These are phyloP conservation scores for Perccottus glenii DNA, from an alignment of 2,113 vertebrate genomes.

Conservation along the genomic window DNA sequence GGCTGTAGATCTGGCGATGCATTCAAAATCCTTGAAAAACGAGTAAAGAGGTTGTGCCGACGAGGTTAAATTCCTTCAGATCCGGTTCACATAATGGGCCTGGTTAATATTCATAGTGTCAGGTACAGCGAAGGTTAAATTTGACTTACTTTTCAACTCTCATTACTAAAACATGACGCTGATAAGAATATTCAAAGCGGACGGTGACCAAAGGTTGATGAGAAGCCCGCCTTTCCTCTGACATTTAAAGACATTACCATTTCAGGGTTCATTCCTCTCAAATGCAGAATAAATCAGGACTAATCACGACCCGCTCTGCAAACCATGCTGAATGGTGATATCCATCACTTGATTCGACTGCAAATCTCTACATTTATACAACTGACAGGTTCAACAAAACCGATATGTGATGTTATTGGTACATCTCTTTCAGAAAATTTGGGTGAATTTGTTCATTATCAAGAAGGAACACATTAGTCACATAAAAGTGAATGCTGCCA, in stretches of 20 bases:
- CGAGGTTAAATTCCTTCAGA: slow-evolving; percentile 84
- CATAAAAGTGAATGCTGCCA: too few species aligned
- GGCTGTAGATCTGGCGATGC: too few species aligned
- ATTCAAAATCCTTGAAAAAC: background rate
- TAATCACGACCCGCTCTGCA: slow-evolving; percentile 73
- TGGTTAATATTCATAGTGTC: slow-evolving; percentile 85
- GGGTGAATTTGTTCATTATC: too few species aligned
- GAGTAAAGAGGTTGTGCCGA: slow-evolving; percentile 14
- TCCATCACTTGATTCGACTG: background rate
- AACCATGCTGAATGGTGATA: slow-evolving; percentile 72
- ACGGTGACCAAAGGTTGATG: slow-evolving; percentile 84
- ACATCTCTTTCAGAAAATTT: too few species aligned
- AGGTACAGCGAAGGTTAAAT: slow-evolving; percentile 86
- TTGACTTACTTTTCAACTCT: slow-evolving; percentile 85
- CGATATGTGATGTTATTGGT: background rate
- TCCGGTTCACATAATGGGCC: slow-evolving; percentile 85
- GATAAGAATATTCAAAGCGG: slow-evolving; percentile 87
- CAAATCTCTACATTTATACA: slow-evolving; percentile 1
- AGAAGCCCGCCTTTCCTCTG: slow-evolving; percentile 81
- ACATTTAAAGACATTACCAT: slow-evolving; percentile 88
- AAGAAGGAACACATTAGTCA: too few species aligned
- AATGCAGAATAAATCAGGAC: slow-evolving; percentile 78
- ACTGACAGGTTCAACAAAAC: background rate
- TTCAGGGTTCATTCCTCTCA: slow-evolving; percentile 70
- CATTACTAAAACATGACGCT: slow-evolving; percentile 85